phyloP scores from a whole-genome alignment of 2,113 vertebrate species.

The Ageneiosus marmoratus region DNA sequence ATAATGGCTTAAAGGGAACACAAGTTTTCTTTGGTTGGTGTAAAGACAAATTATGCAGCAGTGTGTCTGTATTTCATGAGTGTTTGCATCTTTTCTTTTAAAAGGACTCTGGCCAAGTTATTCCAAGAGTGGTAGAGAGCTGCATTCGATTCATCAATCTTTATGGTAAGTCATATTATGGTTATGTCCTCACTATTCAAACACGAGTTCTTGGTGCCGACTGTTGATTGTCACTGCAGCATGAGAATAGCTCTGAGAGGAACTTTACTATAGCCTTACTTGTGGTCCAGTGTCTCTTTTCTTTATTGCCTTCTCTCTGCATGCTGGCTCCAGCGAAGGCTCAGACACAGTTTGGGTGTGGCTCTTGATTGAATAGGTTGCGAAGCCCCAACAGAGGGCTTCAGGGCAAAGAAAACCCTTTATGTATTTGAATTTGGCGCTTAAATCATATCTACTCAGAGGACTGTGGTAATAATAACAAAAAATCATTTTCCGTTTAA shows the following conservation, averaged over 20 bases:
- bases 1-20: neutral
- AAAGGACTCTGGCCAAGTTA: conserved; percentile 94
- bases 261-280: neutral
- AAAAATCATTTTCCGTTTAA: neutral
- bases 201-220: neutral
- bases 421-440: neutral
- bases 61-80: conserved; percentile 13
- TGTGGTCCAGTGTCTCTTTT: conserved; percentile 4
- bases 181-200: neutral
- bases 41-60: neutral
- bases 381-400: neutral
- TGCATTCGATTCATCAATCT: conserved; percentile 98
- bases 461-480: neutral
- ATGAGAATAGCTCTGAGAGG: conserved; percentile 1
- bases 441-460: neutral
- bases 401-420: neutral
- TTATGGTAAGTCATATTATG: conserved; percentile 80
- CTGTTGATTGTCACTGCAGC: neutral
- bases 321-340: neutral
- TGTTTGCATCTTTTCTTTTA: conserved; percentile 46
- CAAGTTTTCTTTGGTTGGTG: conserved; percentile 42
- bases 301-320: conserved; percentile 5
- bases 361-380: neutral
- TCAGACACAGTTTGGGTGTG: conserved; percentile 20
- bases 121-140: conserved; percentile 95